Base-by-base conservation (phyloP, 2,888 invertebrate species). In the Pollenia angustigena region DNA sequence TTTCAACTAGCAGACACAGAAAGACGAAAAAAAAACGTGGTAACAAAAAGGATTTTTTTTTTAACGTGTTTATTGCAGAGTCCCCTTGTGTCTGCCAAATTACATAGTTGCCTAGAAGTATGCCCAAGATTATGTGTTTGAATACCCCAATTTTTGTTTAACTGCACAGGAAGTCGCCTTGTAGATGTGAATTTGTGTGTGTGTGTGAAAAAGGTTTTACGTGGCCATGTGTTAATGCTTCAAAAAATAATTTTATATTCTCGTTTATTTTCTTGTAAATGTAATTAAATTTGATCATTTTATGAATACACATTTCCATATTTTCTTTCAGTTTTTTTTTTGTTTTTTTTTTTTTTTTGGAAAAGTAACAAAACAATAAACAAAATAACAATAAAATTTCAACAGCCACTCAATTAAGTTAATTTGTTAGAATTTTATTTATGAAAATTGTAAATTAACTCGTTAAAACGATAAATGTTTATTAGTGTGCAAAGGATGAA, bases 221-320 rank as follows among this genome's bases (percentile, higher is more conserved):
- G 40, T 87, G 81, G 87, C 85, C 81, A 87, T 87, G 87, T 87
- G 87, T 74, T 85, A 85, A 81, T 85, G 81, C 46, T 85, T 81
- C 62, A 69, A 56, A 78, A 72, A 81, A 81, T 69, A 85, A 87
- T 81, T 86, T 83, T 81, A 83, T 83, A 74, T 81, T 72, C 83
- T 71, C 76, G 71, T 86, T 86, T 86, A 86, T 86, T 86, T 72
- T 83, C 80, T 83, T 86, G 83, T 83, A 86, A 86, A 83, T 86
- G 80, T 86, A 86, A 86, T 86, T 86, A 86, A 86, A 86, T 86
- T 86, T 86, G 76, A 83, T 83, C 80, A 86, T 80, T 86, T 83
- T 76, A 62, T 83, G 82, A 71, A 72, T 68, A 86, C 16, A 83
- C 76, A 83, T 83, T 80, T 86, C 60, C 80, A 76, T 81, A 79